Conservation (phyloP, 1,140 invertebrate genomes). For the Penaeus indicus region DNA sequence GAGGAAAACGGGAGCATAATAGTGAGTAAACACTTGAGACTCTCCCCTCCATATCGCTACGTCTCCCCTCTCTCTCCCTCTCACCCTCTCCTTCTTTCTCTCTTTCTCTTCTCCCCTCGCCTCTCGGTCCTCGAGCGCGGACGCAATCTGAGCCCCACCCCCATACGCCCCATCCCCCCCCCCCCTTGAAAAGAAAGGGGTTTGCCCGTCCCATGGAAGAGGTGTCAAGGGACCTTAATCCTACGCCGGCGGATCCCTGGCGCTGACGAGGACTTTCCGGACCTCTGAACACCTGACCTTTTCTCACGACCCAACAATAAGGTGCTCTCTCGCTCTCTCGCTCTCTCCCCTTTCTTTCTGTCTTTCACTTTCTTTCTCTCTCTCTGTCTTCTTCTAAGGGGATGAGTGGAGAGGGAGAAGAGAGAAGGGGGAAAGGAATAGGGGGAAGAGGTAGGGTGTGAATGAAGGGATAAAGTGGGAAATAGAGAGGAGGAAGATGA, state of each 20-base stretch:
- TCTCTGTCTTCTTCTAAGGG: neutral
- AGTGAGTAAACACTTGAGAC: no score
- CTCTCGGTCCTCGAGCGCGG: no score
- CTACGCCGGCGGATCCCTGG: no score
- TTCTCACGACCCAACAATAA: no score
- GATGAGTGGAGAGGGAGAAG: neutral
- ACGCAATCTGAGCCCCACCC: neutral
- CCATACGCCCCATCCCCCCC: neutral
- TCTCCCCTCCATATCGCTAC: no score
- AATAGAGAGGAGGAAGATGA: neutral
- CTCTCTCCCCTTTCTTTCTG: neutral
- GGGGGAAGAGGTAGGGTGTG: no score
- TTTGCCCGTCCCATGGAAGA: no score
- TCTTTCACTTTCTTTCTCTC: neutral
- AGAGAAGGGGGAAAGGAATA: neutral
- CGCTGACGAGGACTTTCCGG: no score
- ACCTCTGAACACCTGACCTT: no score
- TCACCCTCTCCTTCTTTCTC: neutral
- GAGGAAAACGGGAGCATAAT: no score
- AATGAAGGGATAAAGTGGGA: neutral
- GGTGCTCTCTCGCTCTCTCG: neutral
- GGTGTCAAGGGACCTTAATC: no score
- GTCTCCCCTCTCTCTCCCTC: conserved; percentile 13
- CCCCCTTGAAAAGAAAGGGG: no score
- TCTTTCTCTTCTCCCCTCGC: neutral